These are phyloP conservation scores for Neomicropteryx cornuta DNA, from an alignment of 1,140 invertebrate species.

Conservation along the genomic window DNA sequence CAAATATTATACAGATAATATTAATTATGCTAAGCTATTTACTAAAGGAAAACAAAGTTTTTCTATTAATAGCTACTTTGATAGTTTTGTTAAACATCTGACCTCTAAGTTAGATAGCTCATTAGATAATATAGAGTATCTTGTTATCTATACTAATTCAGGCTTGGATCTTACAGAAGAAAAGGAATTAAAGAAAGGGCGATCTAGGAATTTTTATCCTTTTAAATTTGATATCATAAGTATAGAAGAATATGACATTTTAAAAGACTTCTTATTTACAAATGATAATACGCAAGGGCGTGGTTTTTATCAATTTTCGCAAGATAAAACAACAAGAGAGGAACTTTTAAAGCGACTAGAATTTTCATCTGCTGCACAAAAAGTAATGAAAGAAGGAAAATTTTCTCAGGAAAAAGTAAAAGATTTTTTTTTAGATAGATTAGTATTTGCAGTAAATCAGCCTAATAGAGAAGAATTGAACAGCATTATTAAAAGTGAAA, in stretches of 20 bases:
- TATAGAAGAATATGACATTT: constrained; percentile 12
- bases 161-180: constrained; percentile 12
- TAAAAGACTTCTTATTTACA: constrained; percentile 13
- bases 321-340: constrained; percentile 10
- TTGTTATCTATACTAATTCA: constrained; percentile 16
- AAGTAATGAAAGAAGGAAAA: constrained; percentile 11
- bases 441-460: constrained; percentile 15
- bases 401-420: constrained; percentile 5
- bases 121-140: constrained; percentile 11
- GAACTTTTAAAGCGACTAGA: constrained; percentile 11
- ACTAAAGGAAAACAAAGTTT: constrained; percentile 9
- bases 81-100: constrained; percentile 13
- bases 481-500: constrained; percentile 13
- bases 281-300: constrained; percentile 9
- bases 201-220: constrained; percentile 7
- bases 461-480: constrained; percentile 13
- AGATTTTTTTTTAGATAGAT: constrained; percentile 14
- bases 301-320: constrained; percentile 11
- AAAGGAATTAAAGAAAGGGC: constrained; percentile 8
- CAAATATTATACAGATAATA: constrained; percentile 13
- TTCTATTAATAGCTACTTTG: constrained; percentile 12
- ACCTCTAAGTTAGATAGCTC: constrained; percentile 7
- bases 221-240: constrained; percentile 11
- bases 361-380: constrained; percentile 8
- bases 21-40: constrained; percentile 14